Evolutionary conservation across 2,888 invertebrate species (phyloP), one percentile per base, ranked within the genome.

Genomic region (Apeira syringaria): DNA sequence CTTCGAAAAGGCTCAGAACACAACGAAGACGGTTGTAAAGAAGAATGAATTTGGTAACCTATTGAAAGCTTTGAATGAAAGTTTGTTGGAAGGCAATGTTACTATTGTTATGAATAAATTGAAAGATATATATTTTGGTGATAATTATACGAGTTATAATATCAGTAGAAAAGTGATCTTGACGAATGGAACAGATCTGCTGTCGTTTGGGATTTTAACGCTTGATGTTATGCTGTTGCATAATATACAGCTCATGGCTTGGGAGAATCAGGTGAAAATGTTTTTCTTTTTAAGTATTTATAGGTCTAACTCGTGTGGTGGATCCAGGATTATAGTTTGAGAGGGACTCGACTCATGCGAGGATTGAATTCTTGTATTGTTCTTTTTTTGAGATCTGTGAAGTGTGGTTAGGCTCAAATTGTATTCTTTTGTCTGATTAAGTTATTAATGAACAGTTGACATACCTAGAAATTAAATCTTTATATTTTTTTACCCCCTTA

Each of bases 141-240:
- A 85, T 1, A 80, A 82, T 46, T 76, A 74, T 17, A 82, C 82
- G 0, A 62, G 54, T 13, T 53, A 50, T 0, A 77, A 78, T 24
- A 72, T 59, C 10, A 75, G 68, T 1, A 69, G 76, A 13, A 81
- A 77, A 22, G 66, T 80, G 1, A 79, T 88, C 3, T 48, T 81
- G 25, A 86, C 80, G 0, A 90, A 90, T 33, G 84, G 81, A 9
- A 84, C 89, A 0, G 91, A 88, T 61, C 60, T 91, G 32, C 56
- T 92, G 0, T 91, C 92, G 0, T 91, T 92, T 44, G 92, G 91
- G 0, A 89, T 92, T 24, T 53, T 92, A 51, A 91, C 92, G 0
- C 55, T 92, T 33, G 92, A 92, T 59, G 83, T 92, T 0, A 90
- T 92, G 78, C 55, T 92, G 36, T 53, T 92, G 1, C 91, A 91